Conservation (phyloP, 1,140 invertebrate species). For the Papilio polyxenes region DNA sequence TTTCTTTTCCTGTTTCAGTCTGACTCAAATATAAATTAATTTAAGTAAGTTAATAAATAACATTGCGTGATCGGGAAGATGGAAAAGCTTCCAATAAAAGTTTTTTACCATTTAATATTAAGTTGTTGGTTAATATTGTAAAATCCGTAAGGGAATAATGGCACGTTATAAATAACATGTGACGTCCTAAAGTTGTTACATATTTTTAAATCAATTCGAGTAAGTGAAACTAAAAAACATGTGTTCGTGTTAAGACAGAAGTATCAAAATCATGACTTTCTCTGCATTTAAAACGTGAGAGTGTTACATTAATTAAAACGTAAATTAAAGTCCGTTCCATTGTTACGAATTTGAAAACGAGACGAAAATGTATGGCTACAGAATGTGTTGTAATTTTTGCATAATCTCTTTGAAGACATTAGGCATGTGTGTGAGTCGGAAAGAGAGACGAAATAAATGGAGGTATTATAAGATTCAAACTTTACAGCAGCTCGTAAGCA, state of each 20-base stretch:
- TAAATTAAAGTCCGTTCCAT: conserved; percentile 29
- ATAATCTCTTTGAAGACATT: conserved; percentile 26
- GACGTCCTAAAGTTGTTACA: not conserved
- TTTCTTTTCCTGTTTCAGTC: not conserved
- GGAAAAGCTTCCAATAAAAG: not conserved
- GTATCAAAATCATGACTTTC: conserved; percentile 28
- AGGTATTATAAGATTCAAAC: not conserved
- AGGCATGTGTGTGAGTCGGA: conserved; percentile 35
- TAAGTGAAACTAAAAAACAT: not conserved
- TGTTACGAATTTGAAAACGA: conserved; percentile 37
- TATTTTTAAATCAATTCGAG: not conserved
- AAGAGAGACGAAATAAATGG: conserved; percentile 31
- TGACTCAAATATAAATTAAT: not conserved
- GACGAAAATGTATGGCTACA: conserved; percentile 10
- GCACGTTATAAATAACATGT: not conserved
- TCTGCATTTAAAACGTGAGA: conserved; percentile 30
- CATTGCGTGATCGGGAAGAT: conserved; percentile 2
- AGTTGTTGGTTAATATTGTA: not conserved
- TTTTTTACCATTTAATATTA: not conserved
- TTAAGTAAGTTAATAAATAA: not conserved
- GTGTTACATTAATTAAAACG: conserved; percentile 32
- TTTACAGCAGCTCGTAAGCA: too few relatives aligned
- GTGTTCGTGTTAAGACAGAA: conserved; percentile 20
- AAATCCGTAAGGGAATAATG: not conserved
- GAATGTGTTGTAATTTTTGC: conserved; percentile 35